Conservation (phyloP, 2,797 vertebrate genomes). For the Linurgus olivaceus region DNA sequence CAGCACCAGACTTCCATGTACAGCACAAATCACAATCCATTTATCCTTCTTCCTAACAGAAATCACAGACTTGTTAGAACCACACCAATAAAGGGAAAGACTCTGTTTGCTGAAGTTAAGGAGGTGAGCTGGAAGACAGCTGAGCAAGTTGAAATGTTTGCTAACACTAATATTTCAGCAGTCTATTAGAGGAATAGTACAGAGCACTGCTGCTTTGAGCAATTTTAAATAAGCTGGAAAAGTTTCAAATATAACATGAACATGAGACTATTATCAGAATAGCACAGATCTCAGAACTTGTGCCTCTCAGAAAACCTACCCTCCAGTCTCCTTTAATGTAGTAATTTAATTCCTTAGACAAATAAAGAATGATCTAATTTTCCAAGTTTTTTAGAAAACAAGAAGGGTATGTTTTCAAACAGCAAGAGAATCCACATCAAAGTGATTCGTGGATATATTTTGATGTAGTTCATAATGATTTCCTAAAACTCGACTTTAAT, state of each 20-base stretch:
- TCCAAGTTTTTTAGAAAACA: neutral
- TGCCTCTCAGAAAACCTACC: neutral
- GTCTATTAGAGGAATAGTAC: neutral
- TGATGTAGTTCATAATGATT: accelerated
- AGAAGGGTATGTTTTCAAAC: neutral
- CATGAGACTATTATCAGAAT: neutral
- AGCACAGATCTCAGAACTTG: neutral
- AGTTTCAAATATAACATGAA: neutral
- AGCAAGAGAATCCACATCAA: neutral
- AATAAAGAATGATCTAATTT: neutral
- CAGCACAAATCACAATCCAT: neutral
- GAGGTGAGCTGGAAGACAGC: neutral
- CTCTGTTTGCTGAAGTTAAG: neutral
- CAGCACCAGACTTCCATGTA: accelerated
- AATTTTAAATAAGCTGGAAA: neutral
- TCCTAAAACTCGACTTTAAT: neutral
- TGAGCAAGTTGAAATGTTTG: neutral
- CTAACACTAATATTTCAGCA: neutral
- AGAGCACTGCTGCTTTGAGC: neutral
- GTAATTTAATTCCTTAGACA: neutral
- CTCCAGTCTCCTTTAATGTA: neutral
- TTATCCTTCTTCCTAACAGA: neutral
- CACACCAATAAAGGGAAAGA: neutral
- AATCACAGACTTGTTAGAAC: neutral
- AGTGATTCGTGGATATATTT: neutral